These are phyloP conservation scores for Paradisaea rubra DNA, from an alignment of 2,113 vertebrate species.

Conservation along the genomic window DNA sequence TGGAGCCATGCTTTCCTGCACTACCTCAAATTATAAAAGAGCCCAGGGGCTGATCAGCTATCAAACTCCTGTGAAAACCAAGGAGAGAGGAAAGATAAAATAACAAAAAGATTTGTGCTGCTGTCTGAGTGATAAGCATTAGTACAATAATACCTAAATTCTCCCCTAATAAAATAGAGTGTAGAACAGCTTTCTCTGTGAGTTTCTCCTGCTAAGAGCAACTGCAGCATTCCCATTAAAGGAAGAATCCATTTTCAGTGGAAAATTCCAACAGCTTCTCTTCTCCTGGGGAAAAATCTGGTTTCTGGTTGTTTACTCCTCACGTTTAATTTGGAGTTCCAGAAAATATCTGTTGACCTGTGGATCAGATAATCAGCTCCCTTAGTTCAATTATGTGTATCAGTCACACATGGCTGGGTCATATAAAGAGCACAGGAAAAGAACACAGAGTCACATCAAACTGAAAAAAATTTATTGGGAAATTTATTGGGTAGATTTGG, in stretches of 20 bases:
- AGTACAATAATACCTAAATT: neutral
- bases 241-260: neutral
- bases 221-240: neutral
- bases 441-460: neutral
- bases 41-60: neutral
- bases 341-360: neutral
- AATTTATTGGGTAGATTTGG: neutral
- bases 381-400: neutral
- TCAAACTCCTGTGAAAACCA: neutral
- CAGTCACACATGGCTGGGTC: neutral
- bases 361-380: neutral
- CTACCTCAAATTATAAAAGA: neutral
- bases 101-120: neutral
- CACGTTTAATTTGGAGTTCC: neutral
- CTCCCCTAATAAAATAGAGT: neutral
- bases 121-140: constrained; percentile 18
- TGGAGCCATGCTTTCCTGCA: neutral
- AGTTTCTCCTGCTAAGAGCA: neutral
- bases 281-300: neutral
- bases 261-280: neutral
- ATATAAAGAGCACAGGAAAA: neutral
- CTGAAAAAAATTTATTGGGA: neutral
- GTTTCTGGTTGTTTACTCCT: neutral
- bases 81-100: neutral
- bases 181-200: neutral